Base-by-base conservation (phyloP, 2,797 vertebrate genomes). In the Margarornis squamiger region DNA sequence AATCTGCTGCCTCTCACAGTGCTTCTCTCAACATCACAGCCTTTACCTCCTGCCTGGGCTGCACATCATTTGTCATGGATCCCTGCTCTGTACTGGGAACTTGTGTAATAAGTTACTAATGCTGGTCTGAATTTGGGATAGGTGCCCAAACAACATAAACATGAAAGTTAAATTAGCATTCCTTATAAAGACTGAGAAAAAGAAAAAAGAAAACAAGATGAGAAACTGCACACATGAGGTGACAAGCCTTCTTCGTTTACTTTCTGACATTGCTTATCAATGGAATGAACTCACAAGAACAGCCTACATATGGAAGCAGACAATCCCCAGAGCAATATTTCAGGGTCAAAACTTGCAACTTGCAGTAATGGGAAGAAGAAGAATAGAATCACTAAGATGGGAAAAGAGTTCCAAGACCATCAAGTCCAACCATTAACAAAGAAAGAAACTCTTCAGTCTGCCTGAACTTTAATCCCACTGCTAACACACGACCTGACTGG, bases 11-110 rank as follows among this genome's bases (percentile, higher is more conserved):
- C 49, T 90, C 79, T 94, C 41, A 23, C 26, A 24, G 73, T 9
- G 57, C 30, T 79, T 30, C 46, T 49, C 49, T 54, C 80, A 72
- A 34, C 45, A 22, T 22, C 48, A 66, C 43, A 59, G 48, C 68
- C 72, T 80, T 63, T 57, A 57, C 24, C 49, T 82, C 55, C 80
- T 75, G 61, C 49, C 61, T 61, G 38, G 10, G 30, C 57, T 88
- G 34, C 49, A 27, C 0, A 0, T 30, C 19, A 6, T 26, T 78
- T 72, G 30, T 38, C 71, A 62, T 2, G 1, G 54, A 78, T 4
- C 30, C 41, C 34, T 57, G 23, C 27, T 34, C 34, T 71, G 9
- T 30, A 2, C 3, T 30, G 14, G 45, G 26, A 83, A 26, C 14
- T 34, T 68, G 19, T 17, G 16, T 38, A 54, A 34, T 15, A 41